Evolutionary conservation across 2,888 invertebrate genomes (phyloP), one percentile per base, ranked within the genome.

Genomic region (Timema podura): DNA sequence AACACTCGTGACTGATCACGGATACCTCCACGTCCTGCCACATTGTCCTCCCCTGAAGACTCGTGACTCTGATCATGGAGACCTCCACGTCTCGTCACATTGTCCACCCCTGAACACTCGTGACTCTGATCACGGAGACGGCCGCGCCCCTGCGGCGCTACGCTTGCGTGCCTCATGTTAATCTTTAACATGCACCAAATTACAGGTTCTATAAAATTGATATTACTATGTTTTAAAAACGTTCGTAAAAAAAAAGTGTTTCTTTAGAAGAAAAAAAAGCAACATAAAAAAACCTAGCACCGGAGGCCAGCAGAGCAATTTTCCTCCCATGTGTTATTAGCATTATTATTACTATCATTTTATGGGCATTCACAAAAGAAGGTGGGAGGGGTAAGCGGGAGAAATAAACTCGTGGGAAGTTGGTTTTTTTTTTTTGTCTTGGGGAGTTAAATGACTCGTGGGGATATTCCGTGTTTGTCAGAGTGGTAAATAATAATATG

Each of bases 211-310:
- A 5, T 59, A 59, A 59, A 59, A 59, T 59, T 59, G 59, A 59
- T 59, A 59, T 59, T 59, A 59, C 59, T 59, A 59, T 59, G 59
- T 59, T 59, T 59, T 44, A 59, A 49, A 59, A 59, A 44, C 59
- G 16, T 59, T 11, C 5, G 16, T 7, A 16, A 59, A 59, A 16
- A 16, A 59, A 16, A 16, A 16, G 15, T 10, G 15, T 9, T 9
- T n/a, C n/a, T n/a, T n/a, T n/a, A n/a, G n/a, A n/a, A n/a, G n/a
- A n/a, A n/a, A n/a, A n/a, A n/a, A n/a, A n/a, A n/a, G n/a, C n/a
- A n/a, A n/a, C n/a, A n/a, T n/a, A n/a, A n/a, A n/a, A n/a, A n/a
- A n/a, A n/a, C n/a, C n/a, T n/a, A n/a, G n/a, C n/a, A n/a, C n/a
- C n/a, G n/a, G n/a, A n/a, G n/a, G n/a, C n/a, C n/a, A n/a, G n/a